Evolutionary conservation across 2,888 invertebrate genomes (phyloP).

Genomic region (Nematopogon swammerdamellus): DNA sequence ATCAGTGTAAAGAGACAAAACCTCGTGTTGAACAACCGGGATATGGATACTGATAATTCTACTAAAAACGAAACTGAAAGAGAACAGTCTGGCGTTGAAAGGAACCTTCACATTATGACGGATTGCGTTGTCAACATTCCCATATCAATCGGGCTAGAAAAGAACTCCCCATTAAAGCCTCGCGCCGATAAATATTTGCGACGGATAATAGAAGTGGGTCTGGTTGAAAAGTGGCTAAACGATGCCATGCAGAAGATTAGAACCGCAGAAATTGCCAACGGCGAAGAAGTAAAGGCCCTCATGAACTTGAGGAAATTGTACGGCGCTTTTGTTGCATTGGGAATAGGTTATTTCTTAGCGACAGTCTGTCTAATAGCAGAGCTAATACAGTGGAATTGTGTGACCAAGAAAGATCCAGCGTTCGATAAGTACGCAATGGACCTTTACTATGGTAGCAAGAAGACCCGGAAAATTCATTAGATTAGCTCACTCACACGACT

Average conservation of each 20-base stretch:
- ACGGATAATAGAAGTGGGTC: conserved; percentile 69
- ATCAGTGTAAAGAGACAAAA: conserved; percentile 58
- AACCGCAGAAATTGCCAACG: conserved; percentile 51
- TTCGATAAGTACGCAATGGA: conserved; percentile 68
- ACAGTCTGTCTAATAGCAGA: conserved; percentile 57
- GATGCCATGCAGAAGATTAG: conserved; percentile 64
- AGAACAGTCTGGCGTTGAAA: conserved; percentile 20
- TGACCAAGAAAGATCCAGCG: conserved; percentile 63
- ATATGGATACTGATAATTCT: conserved; percentile 20
- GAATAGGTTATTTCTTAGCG: conserved; percentile 64
- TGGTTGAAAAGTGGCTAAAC: conserved; percentile 75
- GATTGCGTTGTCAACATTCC: conserved; percentile 80
- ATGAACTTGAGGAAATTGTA: conserved; percentile 77
- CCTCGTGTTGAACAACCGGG: conserved; percentile 16
- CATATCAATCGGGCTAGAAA: conserved; percentile 76
- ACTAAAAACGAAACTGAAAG: conserved; percentile 20
- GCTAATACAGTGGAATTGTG: conserved; percentile 62
- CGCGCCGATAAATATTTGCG: conserved; percentile 64
- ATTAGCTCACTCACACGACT: not conserved
- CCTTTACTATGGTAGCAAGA: conserved; percentile 41
- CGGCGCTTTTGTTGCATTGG: conserved; percentile 72
- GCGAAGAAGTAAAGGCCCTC: conserved; percentile 65
- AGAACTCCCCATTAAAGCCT: conserved; percentile 74
- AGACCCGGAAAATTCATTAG: conserved; percentile 29
- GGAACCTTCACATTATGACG: conserved; percentile 75